phyloP scores from a whole-genome alignment of 2,888 invertebrate species.

The Polyommatus icarus region DNA sequence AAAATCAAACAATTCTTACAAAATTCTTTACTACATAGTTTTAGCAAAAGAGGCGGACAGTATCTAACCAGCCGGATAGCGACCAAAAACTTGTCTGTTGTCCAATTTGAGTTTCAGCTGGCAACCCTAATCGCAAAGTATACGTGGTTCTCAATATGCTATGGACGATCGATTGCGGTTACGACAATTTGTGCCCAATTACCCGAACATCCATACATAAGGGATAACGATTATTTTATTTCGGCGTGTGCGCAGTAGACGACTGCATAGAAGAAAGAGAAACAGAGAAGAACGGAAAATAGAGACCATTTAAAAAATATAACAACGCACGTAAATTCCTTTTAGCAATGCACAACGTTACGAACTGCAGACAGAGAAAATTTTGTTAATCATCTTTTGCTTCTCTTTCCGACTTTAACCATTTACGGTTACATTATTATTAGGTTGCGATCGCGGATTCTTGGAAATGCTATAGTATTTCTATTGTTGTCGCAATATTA shows the following conservation, averaged over 20 bases:
- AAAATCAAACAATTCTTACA: not conserved
- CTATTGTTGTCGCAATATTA: too few relatives aligned
- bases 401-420: not conserved
- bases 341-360: not conserved
- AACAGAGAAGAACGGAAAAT: too few relatives aligned
- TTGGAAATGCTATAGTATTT: too few relatives aligned
- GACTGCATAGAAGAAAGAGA: not conserved
- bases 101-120: not conserved
- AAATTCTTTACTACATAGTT: not conserved
- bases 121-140: constrained; percentile 35
- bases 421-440: not conserved
- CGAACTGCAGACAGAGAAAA: not conserved
- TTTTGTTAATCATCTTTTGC: not conserved
- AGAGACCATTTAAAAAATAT: not conserved
- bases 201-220: constrained; percentile 38
- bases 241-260: not conserved
- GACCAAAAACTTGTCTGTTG: not conserved
- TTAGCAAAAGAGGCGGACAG: not conserved
- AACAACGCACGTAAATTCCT: not conserved
- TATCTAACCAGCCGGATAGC: not conserved
- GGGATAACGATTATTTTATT: constrained; percentile 10
- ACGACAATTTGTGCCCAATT: constrained; percentile 45
- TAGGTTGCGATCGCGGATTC: not conserved
- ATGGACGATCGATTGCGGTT: constrained; percentile 45
- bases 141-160: constrained; percentile 45